Conservation (phyloP, 2,797 vertebrate species). For the Phaenicophaeus curvirostris region DNA sequence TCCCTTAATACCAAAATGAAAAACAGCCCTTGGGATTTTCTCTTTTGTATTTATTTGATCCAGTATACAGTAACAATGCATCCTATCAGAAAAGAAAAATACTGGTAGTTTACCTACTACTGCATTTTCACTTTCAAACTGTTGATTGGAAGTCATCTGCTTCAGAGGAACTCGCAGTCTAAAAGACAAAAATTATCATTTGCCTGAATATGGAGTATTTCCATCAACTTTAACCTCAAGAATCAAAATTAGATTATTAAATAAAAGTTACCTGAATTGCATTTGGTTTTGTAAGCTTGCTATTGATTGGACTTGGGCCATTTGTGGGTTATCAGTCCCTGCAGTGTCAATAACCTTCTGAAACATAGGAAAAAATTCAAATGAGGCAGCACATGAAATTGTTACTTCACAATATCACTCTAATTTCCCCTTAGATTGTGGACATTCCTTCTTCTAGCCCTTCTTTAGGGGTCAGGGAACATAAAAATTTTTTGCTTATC, state of each 20-base stretch:
- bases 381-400: neutral
- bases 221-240: neutral
- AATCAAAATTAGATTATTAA: conserved; percentile 45
- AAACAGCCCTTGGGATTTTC: neutral
- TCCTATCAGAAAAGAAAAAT: neutral
- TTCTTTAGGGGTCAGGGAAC: neutral
- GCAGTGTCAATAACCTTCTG: conserved; percentile 59
- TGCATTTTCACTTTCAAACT: conserved; percentile 54
- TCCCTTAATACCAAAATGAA: neutral
- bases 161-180: conserved; percentile 69
- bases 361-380: conserved; percentile 48
- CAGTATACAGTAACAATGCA: neutral
- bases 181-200: conserved; percentile 54
- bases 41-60: neutral
- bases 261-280: conserved; percentile 76
- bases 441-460: neutral
- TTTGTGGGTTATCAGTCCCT: conserved; percentile 28
- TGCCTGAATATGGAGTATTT: neutral
- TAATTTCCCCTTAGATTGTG: neutral
- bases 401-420: neutral
- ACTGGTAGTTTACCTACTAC: conserved; percentile 48
- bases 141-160: conserved; percentile 31
- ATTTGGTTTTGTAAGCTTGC: conserved; percentile 54
- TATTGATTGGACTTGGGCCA: conserved; percentile 15
- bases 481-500: neutral